phyloP scores from a whole-genome alignment of 2,888 invertebrate species.

The Allygus modestus region DNA sequence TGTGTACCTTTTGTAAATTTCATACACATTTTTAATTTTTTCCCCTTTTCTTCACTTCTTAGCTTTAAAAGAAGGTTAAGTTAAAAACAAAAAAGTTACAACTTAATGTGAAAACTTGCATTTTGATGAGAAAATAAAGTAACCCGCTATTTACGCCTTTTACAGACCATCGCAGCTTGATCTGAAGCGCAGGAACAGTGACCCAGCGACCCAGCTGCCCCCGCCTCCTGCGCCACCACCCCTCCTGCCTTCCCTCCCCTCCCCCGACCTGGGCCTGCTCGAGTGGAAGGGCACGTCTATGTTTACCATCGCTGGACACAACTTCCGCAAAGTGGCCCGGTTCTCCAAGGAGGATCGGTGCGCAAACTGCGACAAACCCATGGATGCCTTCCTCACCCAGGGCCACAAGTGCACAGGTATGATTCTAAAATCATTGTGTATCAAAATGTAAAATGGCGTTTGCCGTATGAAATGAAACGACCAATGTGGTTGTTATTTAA shows the following conservation, averaged over 20 bases:
- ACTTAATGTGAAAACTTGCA: too few relatives aligned
- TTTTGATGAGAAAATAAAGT: too few relatives aligned
- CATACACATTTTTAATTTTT: too few relatives aligned
- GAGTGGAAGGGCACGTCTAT: conserved; percentile 79
- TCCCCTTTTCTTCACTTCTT: too few relatives aligned
- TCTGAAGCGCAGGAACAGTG: conserved; percentile 82
- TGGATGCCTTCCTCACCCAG: conserved; percentile 89
- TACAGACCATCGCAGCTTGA: conserved; percentile 63
- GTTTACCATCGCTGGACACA: conserved; percentile 85
- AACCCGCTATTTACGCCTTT: too few relatives aligned
- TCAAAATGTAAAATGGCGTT: too few relatives aligned
- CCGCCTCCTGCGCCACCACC: conserved; percentile 53
- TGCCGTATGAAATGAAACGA: too few relatives aligned
- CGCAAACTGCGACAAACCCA: conserved; percentile 85
- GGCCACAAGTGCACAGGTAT: conserved; percentile 83
- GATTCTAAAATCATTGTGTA: too few relatives aligned
- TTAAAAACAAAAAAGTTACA: too few relatives aligned
- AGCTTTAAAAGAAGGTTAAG: too few relatives aligned
- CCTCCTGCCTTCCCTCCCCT: conserved; percentile 36
- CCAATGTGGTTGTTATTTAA: too few relatives aligned
- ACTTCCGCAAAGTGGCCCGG: conserved; percentile 82
- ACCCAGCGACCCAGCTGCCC: conserved; percentile 78
- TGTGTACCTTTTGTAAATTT: too few relatives aligned
- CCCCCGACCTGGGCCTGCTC: conserved; percentile 72
- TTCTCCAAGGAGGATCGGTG: conserved; percentile 90